phyloP scores from a whole-genome alignment of 1,140 invertebrate genomes.

The Oryctes rhinoceros region DNA sequence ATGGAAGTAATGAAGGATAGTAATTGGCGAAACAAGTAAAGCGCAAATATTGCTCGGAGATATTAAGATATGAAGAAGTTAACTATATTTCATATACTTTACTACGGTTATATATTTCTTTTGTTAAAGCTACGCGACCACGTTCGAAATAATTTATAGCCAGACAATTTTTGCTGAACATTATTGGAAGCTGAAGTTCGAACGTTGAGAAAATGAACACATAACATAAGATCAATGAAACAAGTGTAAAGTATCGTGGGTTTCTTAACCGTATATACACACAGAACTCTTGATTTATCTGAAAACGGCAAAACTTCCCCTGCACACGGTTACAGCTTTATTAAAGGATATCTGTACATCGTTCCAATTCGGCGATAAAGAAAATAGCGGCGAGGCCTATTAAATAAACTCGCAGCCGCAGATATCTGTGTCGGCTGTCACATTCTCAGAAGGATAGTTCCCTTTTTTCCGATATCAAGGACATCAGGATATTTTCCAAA shows the following conservation, averaged over 20 bases:
- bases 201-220: constrained; percentile 11
- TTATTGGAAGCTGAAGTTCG: constrained; percentile 12
- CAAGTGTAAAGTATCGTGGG: constrained; percentile 26
- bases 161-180: not conserved
- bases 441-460: not conserved
- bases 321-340: constrained; percentile 8
- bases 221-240: constrained; percentile 30
- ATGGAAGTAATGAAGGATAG: too few species aligned
- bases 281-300: constrained; percentile 5
- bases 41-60: too few species aligned
- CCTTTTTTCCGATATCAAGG: constrained; percentile 3
- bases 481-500: constrained; percentile 6
- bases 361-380: constrained; percentile 8
- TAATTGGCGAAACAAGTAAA: too few species aligned
- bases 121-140: not conserved
- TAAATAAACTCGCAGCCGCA: not conserved
- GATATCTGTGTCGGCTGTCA: constrained; percentile 12
- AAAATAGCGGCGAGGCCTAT: constrained; percentile 6
- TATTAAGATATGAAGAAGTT: too few species aligned
- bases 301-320: constrained; percentile 1
- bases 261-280: not conserved
- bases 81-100: too few species aligned
- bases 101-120: not conserved
- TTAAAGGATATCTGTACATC: constrained; percentile 30
- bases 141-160: constrained; percentile 4